These are phyloP conservation scores for Kryptolebias ocellatus DNA, from an alignment of 2,797 vertebrate genomes.

Conservation along the genomic window DNA sequence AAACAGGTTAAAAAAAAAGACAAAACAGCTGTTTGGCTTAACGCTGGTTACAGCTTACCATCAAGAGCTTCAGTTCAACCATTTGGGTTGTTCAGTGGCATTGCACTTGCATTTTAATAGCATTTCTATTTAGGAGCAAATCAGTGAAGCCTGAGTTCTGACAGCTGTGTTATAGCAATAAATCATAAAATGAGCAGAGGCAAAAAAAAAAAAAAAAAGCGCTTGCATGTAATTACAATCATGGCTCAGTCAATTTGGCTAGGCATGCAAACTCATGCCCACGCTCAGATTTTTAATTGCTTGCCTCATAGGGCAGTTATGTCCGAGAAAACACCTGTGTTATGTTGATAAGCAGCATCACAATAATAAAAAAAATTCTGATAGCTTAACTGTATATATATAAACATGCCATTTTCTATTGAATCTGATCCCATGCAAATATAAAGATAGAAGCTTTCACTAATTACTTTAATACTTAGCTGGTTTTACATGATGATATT, in stretches of 20 bases:
- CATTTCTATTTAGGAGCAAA: conserved; percentile 61
- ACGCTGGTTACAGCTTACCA: conserved; percentile 24
- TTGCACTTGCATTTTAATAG: conserved; percentile 59
- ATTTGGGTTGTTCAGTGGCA: conserved; percentile 19
- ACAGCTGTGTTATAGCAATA: conserved; percentile 69
- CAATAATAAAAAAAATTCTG: background rate
- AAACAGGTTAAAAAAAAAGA: too few relatives aligned
- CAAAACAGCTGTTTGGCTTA: conserved; percentile 39
- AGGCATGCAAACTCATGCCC: conserved; percentile 36
- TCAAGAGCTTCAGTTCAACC: conserved; percentile 21
- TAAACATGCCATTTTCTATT: too few relatives aligned
- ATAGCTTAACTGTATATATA: background rate
- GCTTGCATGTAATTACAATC: conserved; percentile 71
- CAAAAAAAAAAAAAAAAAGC: conserved; percentile 64
- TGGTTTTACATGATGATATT: too few relatives aligned
- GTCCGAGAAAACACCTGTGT: conserved; percentile 26
- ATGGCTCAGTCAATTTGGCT: conserved; percentile 59
- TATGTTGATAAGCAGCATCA: conserved; percentile 19
- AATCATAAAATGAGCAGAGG: conserved; percentile 59
- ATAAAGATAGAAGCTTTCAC: background rate
- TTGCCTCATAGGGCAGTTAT: conserved; percentile 57
- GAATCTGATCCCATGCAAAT: background rate
- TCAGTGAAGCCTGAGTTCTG: conserved; percentile 53
- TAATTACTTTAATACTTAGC: too few relatives aligned
- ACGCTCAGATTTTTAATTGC: conserved; percentile 55